phyloP scores from a whole-genome alignment of 1,140 invertebrate genomes.

The Batillaria attramentaria region DNA sequence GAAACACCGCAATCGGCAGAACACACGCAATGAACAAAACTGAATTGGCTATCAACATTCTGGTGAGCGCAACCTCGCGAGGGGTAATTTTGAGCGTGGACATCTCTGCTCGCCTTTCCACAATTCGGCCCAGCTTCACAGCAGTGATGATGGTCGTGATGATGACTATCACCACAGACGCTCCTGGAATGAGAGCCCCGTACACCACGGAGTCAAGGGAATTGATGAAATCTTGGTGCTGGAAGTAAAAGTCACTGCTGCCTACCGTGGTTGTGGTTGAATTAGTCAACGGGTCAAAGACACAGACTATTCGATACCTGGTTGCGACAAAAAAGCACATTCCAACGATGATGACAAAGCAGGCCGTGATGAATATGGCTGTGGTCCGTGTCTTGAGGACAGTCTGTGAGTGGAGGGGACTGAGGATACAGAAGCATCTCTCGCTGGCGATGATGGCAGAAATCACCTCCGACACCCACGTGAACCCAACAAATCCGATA shows the following conservation, averaged over 20 bases:
- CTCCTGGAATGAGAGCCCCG: neutral
- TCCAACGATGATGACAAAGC: neutral
- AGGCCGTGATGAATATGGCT: constrained; percentile 2
- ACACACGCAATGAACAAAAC: neutral
- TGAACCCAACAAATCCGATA: neutral
- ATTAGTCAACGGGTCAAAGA: neutral
- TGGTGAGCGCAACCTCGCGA: constrained; percentile 6
- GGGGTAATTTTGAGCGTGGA: neutral
- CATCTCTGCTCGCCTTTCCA: neutral
- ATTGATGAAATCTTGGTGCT: neutral
- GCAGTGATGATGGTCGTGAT: neutral
- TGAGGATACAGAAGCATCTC: constrained; percentile 13
- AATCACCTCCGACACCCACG: neutral
- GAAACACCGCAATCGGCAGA: neutral
- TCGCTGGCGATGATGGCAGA: constrained; percentile 20
- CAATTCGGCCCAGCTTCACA: neutral
- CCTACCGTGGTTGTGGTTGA: neutral
- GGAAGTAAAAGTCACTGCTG: neutral
- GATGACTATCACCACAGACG: neutral
- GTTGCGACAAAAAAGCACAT: neutral
- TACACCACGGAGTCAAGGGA: neutral
- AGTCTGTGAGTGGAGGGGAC: constrained; percentile 5
- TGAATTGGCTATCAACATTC: constrained; percentile 3
- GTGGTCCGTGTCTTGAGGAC: neutral
- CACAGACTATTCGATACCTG: neutral